These are phyloP conservation scores for Sparus aurata DNA, from an alignment of 2,797 vertebrate species.

Conservation along the genomic window DNA sequence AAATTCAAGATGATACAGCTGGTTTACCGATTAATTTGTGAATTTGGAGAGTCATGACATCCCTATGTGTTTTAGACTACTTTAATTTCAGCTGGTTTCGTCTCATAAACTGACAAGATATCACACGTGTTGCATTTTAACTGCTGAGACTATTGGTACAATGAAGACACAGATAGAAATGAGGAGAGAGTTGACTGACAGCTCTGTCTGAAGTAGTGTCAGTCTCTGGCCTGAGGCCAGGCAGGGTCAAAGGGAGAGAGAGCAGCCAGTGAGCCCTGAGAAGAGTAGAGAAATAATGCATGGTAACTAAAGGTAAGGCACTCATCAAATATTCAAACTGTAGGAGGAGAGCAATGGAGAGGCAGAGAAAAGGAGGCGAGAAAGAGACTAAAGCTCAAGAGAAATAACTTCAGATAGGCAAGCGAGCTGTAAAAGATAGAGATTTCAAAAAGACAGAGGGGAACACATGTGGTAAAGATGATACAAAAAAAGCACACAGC, in stretches of 20 bases:
- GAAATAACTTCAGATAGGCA: constrained; percentile 13
- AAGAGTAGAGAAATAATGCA: constrained; percentile 89
- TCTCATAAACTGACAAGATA: not conserved
- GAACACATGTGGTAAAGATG: not conserved
- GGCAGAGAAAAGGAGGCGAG: constrained; percentile 44
- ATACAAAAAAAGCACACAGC: constrained; percentile 21
- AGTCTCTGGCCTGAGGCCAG: constrained; percentile 64
- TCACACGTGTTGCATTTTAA: constrained; percentile 5
- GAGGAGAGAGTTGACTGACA: constrained; percentile 44
- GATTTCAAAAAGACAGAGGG: not conserved
- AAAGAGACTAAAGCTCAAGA: constrained; percentile 23
- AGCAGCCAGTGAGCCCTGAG: constrained; percentile 78
- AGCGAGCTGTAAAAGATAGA: constrained; percentile 1
- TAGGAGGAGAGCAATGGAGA: constrained; percentile 72
- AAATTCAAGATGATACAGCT: too few species aligned
- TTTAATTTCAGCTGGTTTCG: not conserved
- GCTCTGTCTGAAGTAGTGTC: constrained; percentile 58
- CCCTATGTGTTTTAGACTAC: not conserved
- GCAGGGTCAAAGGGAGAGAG: constrained; percentile 69
- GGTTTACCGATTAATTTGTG: too few species aligned
- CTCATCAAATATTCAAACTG: constrained; percentile 88
- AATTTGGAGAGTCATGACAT: too few species aligned
- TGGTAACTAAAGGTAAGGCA: constrained; percentile 90
- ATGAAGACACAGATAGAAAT: constrained; percentile 23
- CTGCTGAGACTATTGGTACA: constrained; percentile 4